Evolutionary conservation across 35 echinoderm and acorn worm genomes (phyloP).

Genomic region (Holothuria glaberrima): DNA sequence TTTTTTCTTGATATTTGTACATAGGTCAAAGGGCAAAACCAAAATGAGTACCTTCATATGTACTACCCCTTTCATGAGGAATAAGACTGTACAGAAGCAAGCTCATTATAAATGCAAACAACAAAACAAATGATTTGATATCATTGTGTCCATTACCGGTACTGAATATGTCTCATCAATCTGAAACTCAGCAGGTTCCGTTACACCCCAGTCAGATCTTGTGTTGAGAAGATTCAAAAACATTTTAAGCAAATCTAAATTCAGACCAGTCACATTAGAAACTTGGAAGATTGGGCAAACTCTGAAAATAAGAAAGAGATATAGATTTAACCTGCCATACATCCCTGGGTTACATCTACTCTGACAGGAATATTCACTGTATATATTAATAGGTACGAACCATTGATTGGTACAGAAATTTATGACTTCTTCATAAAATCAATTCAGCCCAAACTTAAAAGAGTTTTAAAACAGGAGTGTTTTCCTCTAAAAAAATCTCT

Average conservation of each 20-base stretch:
- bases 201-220: constrained; percentile 76
- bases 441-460: too few relatives aligned
- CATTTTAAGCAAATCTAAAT: constrained; percentile 89
- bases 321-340: constrained; percentile 20
- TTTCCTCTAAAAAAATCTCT: too few relatives aligned
- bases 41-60: too few relatives aligned
- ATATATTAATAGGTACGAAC: neutral
- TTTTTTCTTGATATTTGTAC: too few relatives aligned
- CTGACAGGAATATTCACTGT: neutral
- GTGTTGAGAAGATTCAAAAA: constrained; percentile 94
- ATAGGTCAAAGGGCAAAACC: too few relatives aligned
- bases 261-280: constrained; percentile 96
- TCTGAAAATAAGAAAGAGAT: constrained; percentile 57
- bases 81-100: too few relatives aligned
- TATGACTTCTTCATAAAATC: too few relatives aligned
- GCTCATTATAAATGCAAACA: too few relatives aligned
- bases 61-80: too few relatives aligned
- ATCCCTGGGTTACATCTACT: too few relatives aligned
- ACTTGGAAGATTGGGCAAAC: constrained; percentile 99
- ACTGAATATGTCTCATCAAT: constrained; percentile 99
- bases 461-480: too few relatives aligned
- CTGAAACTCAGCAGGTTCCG: constrained; percentile 95
- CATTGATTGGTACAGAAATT: neutral
- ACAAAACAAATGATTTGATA: neutral
- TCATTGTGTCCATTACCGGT: constrained; percentile 90